Base-by-base conservation (phyloP, 2,113 vertebrate genomes). In the Maccullochella peelii region DNA sequence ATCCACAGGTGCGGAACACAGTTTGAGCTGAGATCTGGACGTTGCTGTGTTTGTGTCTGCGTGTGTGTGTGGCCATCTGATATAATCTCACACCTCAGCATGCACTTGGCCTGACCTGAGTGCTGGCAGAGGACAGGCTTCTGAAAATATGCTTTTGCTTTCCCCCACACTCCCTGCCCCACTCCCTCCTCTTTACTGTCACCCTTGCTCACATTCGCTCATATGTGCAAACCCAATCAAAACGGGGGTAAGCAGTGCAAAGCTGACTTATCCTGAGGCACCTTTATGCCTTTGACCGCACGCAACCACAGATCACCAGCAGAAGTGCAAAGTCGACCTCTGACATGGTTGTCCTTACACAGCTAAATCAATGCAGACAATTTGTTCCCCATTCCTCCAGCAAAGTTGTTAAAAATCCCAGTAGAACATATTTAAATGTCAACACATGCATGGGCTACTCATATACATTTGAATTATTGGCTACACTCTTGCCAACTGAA, bases 61-160 rank as follows among this genome's bases (percentile, higher is more conserved):
- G 55, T 58, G 47, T 47, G 77, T 3, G n/a, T 30, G 61, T 5
- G 2, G 69, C 81, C 91, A 89, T 91, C 83, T 93, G 91, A 92
- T 63, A 73, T 55, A 78, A 86, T 84, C 75, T 93, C 83, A 84
- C 91, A 91, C 92, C 92, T 91, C 91, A 91, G 90, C 87, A 25
- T 89, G 89, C 73, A 81, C 77, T 77, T 85, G 92, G 89, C 90
- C 84, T 67, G 62, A 72, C 76, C 85, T 33, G 52, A 70, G 57
- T 6, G 63, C 58, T 86, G 71, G 80, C 63, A 80, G 54, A 79
- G 23, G 27, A 40, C 54, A 52, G 10, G 52, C 63, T 55, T 78
- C 67, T 83, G 25, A 52, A 80, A 86, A 88, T 83, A 75, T 70
- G 67, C 71, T 82, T 30, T 16, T 73, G 42, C 49, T 59, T 49